A percentile compares a stretch with the other conserved stretches of the same genome.
Conservation (phyloP, 2,888 invertebrate genomes). For the Euzetes globulus region DNA sequence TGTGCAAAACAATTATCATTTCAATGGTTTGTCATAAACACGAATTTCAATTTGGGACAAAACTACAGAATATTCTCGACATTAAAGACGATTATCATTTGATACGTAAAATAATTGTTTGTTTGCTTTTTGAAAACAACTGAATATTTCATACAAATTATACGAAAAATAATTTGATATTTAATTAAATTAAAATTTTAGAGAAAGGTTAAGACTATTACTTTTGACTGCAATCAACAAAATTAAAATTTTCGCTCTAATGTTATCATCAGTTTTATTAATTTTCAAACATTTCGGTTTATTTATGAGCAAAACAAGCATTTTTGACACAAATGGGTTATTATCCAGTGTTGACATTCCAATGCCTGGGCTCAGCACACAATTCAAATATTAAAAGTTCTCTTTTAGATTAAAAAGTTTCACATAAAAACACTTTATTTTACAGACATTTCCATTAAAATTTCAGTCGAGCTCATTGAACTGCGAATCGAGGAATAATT, state of each 20-base stretch:
- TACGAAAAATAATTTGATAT: not conserved
- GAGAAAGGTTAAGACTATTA: not conserved
- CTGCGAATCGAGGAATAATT: no score
- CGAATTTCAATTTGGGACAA: no score
- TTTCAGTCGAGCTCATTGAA: no score
- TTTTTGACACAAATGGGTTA: not conserved
- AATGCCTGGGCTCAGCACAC: no score
- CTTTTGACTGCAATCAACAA: not conserved
- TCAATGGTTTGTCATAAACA: no score
- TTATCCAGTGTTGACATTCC: no score
- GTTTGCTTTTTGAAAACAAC: not conserved
- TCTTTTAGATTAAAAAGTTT: no score
- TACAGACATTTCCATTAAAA: no score
- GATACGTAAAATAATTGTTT: not conserved
- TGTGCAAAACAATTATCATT: no score
- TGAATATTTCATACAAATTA: not conserved
- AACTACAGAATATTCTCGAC: no score
- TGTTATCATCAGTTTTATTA: not conserved
- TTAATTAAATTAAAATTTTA: not conserved
- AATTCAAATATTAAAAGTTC: no score
- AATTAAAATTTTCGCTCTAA: not conserved
- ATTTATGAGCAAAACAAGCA: not conserved
- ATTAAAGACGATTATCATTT: not conserved
- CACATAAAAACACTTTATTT: no score
- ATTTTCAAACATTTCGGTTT: not conserved